phyloP scores from a whole-genome alignment of 2,113 vertebrate genomes.

The Carassius auratus region DNA sequence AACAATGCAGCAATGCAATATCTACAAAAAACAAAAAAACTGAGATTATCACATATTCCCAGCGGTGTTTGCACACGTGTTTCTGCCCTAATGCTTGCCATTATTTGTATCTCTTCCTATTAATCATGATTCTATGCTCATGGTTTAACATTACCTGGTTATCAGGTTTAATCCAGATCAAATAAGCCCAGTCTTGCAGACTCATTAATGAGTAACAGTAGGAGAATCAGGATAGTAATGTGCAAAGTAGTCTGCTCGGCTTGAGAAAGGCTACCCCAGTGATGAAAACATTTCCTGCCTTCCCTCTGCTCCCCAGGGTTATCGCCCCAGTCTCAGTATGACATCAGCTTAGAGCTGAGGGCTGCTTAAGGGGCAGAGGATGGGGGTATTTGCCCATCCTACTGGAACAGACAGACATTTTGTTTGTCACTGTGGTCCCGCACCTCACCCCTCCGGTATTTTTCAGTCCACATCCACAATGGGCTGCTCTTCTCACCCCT shows the following conservation, averaged over 20 bases:
- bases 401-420: constrained; percentile 63
- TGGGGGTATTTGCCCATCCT: constrained; percentile 42
- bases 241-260: not conserved
- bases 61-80: not conserved
- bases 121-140: constrained; percentile 7
- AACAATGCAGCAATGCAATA: not conserved
- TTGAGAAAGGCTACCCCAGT: not conserved
- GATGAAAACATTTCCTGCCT: constrained; percentile 21
- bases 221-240: constrained; percentile 21
- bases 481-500: not conserved
- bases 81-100: constrained; percentile 8
- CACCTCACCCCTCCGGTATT: constrained; percentile 46
- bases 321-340: constrained; percentile 54
- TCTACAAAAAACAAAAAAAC: not conserved
- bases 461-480: not conserved
- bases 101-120: constrained; percentile 15
- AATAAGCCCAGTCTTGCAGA: not conserved
- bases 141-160: constrained; percentile 12
- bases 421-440: constrained; percentile 61
- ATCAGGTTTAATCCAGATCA: constrained; percentile 38
- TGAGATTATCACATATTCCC: not conserved
- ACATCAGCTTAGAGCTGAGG: constrained; percentile 42
- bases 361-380: constrained; percentile 46
- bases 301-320: constrained; percentile 28
- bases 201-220: constrained; percentile 37